Conservation (phyloP, 64 coral and sea anemone genomes). For the Anthopleura sola region DNA sequence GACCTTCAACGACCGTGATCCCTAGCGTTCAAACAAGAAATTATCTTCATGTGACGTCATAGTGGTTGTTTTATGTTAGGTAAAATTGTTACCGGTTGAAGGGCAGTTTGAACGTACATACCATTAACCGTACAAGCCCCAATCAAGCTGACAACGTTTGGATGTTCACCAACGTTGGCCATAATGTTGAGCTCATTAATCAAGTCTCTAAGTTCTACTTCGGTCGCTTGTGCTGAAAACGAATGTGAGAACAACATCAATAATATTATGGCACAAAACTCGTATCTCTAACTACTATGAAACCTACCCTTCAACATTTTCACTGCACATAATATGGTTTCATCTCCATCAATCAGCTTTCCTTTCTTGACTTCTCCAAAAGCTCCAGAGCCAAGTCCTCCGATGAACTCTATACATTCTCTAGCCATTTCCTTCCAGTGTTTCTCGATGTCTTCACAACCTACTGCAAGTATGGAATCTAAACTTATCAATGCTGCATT, state of each 20-base stretch:
- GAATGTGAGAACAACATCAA: too few species aligned
- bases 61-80: too few species aligned
- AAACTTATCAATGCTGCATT: conserved; percentile 20
- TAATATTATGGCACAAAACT: too few species aligned
- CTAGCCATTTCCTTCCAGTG: background rate
- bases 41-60: too few species aligned
- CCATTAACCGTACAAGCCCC: conserved; percentile 40
- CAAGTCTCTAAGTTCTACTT: conserved; percentile 30
- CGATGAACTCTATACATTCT: background rate
- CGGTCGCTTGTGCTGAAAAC: conserved; percentile 25
- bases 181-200: conserved; percentile 32
- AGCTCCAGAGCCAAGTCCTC: background rate
- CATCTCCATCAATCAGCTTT: background rate
- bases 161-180: conserved; percentile 37
- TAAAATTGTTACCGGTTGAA: too few species aligned
- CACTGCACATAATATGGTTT: background rate
- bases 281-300: too few species aligned
- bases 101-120: background rate
- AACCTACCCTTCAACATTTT: too few species aligned
- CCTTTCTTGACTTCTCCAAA: background rate
- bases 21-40: too few species aligned
- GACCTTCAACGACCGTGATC: too few species aligned
- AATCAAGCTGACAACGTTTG: conserved; percentile 35
- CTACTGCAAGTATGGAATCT: background rate
- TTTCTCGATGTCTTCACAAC: conserved; percentile 6